Evolutionary conservation across 2,113 vertebrate species (phyloP).

Genomic region (Aythya baeri): DNA sequence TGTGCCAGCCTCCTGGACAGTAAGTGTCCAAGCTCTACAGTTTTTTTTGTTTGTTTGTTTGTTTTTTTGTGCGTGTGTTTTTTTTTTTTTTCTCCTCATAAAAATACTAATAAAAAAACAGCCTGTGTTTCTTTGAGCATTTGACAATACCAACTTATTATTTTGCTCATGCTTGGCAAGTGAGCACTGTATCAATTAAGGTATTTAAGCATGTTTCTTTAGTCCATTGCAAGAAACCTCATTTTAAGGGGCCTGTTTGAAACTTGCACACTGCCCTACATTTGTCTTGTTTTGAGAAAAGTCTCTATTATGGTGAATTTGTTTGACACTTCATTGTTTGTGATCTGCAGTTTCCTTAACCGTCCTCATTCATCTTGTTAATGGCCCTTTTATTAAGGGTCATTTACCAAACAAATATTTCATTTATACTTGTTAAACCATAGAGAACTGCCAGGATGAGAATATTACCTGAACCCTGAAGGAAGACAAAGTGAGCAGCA

Average conservation of each 20-base stretch:
- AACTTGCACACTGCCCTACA: neutral
- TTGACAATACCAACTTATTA: neutral
- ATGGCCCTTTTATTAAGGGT: neutral
- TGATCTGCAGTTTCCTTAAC: neutral
- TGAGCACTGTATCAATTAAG: neutral
- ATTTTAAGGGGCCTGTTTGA: neutral
- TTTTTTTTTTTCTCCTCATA: neutral
- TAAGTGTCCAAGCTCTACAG: neutral
- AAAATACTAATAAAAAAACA: neutral
- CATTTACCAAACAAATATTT: slow-evolving; percentile 14
- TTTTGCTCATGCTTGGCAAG: fast-evolving
- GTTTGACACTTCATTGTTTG: neutral
- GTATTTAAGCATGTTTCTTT: neutral
- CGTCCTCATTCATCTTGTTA: neutral
- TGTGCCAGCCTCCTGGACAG: neutral
- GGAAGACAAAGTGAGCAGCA: neutral
- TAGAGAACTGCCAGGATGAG: neutral
- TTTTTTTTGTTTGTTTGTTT: too few species aligned
- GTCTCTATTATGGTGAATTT: neutral
- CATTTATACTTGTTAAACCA: neutral
- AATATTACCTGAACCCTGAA: neutral
- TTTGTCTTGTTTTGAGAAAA: neutral
- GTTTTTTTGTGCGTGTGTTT: too few species aligned
- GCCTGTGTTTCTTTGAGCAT: neutral
- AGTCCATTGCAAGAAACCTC: fast-evolving